Evolutionary conservation across 2,797 vertebrate genomes (phyloP).

Genomic region (Capromys pilorides): DNA sequence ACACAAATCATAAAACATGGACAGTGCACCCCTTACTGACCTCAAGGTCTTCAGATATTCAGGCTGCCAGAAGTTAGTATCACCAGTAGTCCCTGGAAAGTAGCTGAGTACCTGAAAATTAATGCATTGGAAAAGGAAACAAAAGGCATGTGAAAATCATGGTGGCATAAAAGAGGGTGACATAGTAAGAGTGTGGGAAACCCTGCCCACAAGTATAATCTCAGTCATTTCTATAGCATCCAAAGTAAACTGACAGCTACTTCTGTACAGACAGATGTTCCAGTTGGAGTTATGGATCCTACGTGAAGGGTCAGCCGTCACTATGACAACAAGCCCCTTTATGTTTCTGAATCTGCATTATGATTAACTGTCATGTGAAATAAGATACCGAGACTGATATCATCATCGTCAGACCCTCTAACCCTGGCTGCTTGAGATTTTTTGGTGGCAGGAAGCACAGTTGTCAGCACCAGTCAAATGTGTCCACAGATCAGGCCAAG

Average conservation of each 20-base stretch:
- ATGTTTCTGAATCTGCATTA: not conserved
- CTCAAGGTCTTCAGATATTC: not conserved
- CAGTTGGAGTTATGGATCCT: not conserved
- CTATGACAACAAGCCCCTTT: slow-evolving; percentile 64
- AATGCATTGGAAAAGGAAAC: not conserved
- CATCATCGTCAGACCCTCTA: not conserved
- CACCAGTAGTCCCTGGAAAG: not conserved
- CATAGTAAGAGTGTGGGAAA: not conserved
- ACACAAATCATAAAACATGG: not conserved
- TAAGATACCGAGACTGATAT: slow-evolving; percentile 27
- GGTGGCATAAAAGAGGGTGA: not conserved
- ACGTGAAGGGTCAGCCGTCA: slow-evolving; percentile 26
- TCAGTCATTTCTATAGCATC: slow-evolving; percentile 43
- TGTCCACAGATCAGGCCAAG: not conserved
- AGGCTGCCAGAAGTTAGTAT: not conserved
- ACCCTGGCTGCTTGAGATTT: not conserved
- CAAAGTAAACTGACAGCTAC: slow-evolving; percentile 54
- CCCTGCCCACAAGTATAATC: not conserved
- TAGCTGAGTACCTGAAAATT: not conserved
- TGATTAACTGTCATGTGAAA: slow-evolving; percentile 47
- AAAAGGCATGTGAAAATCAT: not conserved
- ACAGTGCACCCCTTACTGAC: not conserved
- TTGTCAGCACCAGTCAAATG: not conserved
- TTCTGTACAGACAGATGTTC: not conserved
- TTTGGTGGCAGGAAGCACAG: slow-evolving; percentile 23